These are phyloP conservation scores for Tubulanus polymorphus DNA, from an alignment of 2,888 invertebrate genomes.

Conservation along the genomic window DNA sequence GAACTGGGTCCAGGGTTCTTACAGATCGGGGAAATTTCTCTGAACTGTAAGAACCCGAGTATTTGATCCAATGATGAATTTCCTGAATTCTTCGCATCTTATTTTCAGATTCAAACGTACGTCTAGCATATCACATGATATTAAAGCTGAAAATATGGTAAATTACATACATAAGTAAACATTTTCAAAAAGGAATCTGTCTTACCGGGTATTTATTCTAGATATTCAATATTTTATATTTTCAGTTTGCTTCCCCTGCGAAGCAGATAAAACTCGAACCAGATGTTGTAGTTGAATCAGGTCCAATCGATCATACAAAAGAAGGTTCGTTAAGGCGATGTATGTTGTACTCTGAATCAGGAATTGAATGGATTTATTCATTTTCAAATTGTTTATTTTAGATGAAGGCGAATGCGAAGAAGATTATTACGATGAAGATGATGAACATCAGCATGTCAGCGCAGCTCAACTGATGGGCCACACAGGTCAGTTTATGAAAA, in stretches of 20 bases:
- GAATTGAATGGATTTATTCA: background rate
- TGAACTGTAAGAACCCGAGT: background rate
- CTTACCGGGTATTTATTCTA: too few relatives aligned
- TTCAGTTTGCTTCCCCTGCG: too few relatives aligned
- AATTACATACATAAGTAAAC: conserved; percentile 7
- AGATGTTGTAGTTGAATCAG: conserved; percentile 33
- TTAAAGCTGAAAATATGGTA: conserved; percentile 14
- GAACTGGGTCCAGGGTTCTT: too few relatives aligned
- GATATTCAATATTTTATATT: too few relatives aligned
- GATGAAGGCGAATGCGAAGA: conserved; percentile 15
- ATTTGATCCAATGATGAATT: background rate
- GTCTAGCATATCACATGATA: conserved; percentile 16
- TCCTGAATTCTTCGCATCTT: background rate
- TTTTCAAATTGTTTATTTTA: conserved; percentile 6
- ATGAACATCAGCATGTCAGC: conserved; percentile 34
- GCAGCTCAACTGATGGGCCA: conserved; percentile 35
- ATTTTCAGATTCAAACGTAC: conserved; percentile 22
- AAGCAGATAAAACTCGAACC: conserved; percentile 22
- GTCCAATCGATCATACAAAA: conserved; percentile 32
- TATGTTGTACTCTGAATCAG: background rate
- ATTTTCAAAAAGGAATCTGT: too few relatives aligned
- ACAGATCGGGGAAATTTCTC: too few relatives aligned
- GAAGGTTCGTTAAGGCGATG: background rate
- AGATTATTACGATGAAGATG: conserved; percentile 30
- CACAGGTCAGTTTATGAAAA: background rate